Conservation (phyloP, 2,888 invertebrate species). For the Yponomeuta cagnagella region DNA sequence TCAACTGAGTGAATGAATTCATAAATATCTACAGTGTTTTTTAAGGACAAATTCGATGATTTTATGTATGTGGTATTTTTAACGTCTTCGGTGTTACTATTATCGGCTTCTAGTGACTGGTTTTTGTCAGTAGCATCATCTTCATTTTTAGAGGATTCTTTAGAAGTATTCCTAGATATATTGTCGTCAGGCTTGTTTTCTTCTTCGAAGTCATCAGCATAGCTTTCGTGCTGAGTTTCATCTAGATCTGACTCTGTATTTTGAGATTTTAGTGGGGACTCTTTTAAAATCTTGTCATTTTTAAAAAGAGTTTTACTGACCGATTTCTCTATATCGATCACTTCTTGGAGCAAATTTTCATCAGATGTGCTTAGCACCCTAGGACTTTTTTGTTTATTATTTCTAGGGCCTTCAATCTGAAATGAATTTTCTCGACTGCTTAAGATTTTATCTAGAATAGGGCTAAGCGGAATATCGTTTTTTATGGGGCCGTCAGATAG, state of each 20-base stretch:
- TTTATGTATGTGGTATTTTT: constrained; percentile 45
- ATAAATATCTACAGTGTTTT: constrained; percentile 57
- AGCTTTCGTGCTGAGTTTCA: constrained; percentile 41
- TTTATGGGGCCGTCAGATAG: constrained; percentile 47
- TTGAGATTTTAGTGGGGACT: not conserved
- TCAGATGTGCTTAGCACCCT: constrained; percentile 59
- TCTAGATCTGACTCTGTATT: constrained; percentile 18
- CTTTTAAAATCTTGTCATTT: constrained; percentile 17
- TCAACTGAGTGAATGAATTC: constrained; percentile 62
- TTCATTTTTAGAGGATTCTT: constrained; percentile 14
- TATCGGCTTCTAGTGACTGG: not conserved
- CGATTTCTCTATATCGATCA: constrained; percentile 55
- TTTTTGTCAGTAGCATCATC: not conserved
- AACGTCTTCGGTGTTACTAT: constrained; percentile 18
- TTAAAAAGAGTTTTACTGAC: constrained; percentile 49
- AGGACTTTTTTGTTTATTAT: constrained; percentile 28
- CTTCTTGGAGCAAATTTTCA: constrained; percentile 64
- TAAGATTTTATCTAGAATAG: constrained; percentile 58
- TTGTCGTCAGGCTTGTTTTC: constrained; percentile 18
- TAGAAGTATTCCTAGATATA: constrained; percentile 4
- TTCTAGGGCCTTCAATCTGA: constrained; percentile 37
- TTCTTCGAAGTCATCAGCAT: constrained; percentile 67
- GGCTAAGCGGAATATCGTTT: constrained; percentile 48
- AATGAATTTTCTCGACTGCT: constrained; percentile 57
- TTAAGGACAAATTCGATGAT: constrained; percentile 50